Evolutionary conservation across 2,113 vertebrate species (phyloP).

Genomic region (Corythornis vintsioides): DNA sequence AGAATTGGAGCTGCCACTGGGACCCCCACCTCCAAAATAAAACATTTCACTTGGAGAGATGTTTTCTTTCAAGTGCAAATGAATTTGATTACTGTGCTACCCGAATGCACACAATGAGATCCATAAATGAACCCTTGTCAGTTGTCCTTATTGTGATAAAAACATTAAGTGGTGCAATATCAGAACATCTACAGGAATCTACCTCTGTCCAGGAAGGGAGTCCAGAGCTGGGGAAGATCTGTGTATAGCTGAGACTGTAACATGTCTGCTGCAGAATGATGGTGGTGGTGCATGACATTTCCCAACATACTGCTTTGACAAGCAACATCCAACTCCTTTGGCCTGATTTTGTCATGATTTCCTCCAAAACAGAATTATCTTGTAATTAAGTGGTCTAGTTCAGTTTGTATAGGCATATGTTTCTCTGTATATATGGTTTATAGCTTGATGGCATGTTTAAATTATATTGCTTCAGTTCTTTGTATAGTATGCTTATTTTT

Average conservation of each 20-base stretch:
- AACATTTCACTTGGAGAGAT: neutral
- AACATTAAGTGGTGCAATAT: neutral
- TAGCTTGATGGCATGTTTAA: conserved; percentile 57
- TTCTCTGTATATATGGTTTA: conserved; percentile 65
- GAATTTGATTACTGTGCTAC: neutral
- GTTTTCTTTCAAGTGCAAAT: neutral
- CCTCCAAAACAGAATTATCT: neutral
- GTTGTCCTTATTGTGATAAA: neutral
- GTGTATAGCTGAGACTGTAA: neutral
- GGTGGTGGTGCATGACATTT: neutral
- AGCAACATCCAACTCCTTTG: neutral
- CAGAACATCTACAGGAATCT: conserved; percentile 43
- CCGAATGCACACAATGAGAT: neutral
- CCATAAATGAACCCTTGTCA: neutral
- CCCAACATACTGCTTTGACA: neutral
- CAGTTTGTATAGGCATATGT: conserved; percentile 20
- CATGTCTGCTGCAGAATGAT: neutral
- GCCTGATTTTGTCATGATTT: neutral
- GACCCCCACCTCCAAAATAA: neutral
- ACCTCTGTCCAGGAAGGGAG: conserved; percentile 45
- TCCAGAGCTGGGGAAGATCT: neutral
- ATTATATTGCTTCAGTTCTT: conserved; percentile 40
- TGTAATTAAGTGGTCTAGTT: conserved; percentile 14
- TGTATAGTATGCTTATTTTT: conserved; percentile 26
- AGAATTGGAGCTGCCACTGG: neutral